Percentiles rank a stretch among this genome's conserved stretches.
Conservation (phyloP, 2,797 vertebrate species). For the Eulemur rubriventer region DNA sequence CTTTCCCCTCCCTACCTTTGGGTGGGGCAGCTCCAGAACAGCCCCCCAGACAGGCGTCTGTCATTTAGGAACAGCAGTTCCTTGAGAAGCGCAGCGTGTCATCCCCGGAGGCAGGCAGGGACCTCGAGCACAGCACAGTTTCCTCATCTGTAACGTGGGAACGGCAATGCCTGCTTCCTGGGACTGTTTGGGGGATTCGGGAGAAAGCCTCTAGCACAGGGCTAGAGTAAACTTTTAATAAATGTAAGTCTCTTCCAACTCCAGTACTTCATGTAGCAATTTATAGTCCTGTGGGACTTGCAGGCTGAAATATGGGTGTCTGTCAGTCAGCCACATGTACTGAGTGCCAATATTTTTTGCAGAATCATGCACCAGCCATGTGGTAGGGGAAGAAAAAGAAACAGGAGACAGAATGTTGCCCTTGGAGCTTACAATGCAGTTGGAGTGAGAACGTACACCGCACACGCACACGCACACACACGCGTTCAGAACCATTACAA, state of each 20-base stretch:
- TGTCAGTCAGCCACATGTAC: constrained; percentile 27
- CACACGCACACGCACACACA: neutral
- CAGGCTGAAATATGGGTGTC: neutral
- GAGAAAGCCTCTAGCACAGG: neutral
- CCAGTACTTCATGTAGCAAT: neutral
- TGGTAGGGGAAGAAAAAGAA: constrained; percentile 12
- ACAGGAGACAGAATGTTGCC: neutral
- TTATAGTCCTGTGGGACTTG: neutral
- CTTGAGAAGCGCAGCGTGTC: rapidly evolving
- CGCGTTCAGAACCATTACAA: neutral
- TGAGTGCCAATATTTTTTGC: neutral
- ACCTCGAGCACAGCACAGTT: rapidly evolving
- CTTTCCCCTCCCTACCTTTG: neutral
- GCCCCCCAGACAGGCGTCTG: neutral
- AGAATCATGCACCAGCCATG: constrained; percentile 35
- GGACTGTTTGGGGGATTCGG: neutral
- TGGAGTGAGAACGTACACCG: neutral
- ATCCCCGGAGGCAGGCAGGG: neutral
- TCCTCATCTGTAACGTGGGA: neutral
- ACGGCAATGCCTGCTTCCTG: neutral
- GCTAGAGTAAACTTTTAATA: neutral
- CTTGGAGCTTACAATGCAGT: neutral
- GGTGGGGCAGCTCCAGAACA: neutral
- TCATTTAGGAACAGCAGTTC: neutral
- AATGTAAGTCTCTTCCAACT: neutral